A percentile compares a stretch with the other conserved stretches of the same genome.
These are phyloP conservation scores for Orchestes rusci DNA, from an alignment of 2,888 invertebrate species.

Conservation along the genomic window DNA sequence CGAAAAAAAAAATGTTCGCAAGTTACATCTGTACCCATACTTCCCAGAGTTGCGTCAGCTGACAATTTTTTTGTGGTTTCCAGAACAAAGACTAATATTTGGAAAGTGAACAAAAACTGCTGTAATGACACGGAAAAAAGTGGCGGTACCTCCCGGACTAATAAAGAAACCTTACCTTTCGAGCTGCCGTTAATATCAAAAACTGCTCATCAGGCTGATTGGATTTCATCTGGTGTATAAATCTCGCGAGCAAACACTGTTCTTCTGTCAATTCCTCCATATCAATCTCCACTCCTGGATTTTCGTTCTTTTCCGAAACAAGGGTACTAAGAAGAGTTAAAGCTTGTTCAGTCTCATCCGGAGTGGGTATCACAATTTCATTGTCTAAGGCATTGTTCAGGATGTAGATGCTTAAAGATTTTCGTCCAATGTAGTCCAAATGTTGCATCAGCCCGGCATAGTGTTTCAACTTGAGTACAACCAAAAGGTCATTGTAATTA, in stretches of 20 bases:
- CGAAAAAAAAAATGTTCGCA: no score
- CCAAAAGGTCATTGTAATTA: constrained; percentile 86
- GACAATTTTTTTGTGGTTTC: no score
- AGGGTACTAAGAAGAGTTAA: constrained; percentile 69
- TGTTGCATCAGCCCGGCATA: constrained; percentile 65
- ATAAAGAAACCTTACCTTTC: constrained; percentile 69
- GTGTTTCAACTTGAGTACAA: constrained; percentile 78
- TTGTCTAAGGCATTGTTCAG: constrained; percentile 86
- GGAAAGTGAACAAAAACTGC: no score
- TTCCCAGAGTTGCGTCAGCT: no score
- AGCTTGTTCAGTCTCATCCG: constrained; percentile 67
- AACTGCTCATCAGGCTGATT: constrained; percentile 80
- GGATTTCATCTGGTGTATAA: constrained; percentile 77
- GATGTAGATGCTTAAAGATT: constrained; percentile 71
- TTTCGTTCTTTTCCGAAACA: constrained; percentile 77
- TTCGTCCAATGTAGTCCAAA: constrained; percentile 64
- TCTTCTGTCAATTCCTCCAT: constrained; percentile 95
- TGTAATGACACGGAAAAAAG: no score
- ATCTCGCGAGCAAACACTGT: constrained; percentile 84
- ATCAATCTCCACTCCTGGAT: constrained; percentile 55
- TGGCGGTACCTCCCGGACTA: no score
- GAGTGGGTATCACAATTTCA: constrained; percentile 78
- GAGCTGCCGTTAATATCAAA: constrained; percentile 79
- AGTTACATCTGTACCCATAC: no score
- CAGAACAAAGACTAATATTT: no score